Conservation (phyloP, 92 coral and sea anemone species). For the Actinernus sp. region DNA sequence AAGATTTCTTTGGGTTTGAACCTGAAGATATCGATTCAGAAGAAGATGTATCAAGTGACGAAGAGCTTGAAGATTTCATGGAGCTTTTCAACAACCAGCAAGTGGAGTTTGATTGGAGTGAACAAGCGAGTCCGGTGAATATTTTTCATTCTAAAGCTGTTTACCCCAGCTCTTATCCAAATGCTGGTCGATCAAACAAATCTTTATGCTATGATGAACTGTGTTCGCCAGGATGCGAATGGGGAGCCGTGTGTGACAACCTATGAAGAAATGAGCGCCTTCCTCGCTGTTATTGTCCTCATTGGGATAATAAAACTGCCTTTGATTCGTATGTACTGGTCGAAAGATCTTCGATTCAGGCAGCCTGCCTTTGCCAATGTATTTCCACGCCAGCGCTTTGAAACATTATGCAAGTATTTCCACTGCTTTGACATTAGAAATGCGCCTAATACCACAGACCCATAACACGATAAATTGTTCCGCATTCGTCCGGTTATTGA, state of each 20-base stretch:
- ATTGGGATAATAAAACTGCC: conserved; percentile 32
- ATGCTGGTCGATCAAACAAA: conserved; percentile 13
- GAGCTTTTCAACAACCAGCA: conserved; percentile 1
- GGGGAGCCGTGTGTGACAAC: too few species aligned
- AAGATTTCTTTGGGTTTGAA: too few species aligned
- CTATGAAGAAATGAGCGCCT: conserved; percentile 17
- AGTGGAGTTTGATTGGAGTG: conserved; percentile 14
- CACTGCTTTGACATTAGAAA: too few species aligned
- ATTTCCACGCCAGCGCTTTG: not conserved
- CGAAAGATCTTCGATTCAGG: not conserved
- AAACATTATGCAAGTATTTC: conserved; percentile 5
- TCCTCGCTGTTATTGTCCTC: conserved; percentile 13
- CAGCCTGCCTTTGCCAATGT: conserved; percentile 25
- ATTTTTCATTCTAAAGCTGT: conserved; percentile 9
- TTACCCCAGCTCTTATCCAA: conserved; percentile 3
- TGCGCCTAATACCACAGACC: too few species aligned
- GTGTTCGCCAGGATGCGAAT: conserved; percentile 5
- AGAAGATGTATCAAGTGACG: conserved; percentile 3
- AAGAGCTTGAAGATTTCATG: conserved; percentile 3
- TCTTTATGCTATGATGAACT: conserved; percentile 3
- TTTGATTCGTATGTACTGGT: conserved; percentile 13
- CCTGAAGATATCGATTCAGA: not conserved
- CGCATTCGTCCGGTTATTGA: conserved; percentile 30
- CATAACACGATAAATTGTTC: conserved; percentile 14
- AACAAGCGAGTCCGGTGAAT: not conserved